These are phyloP conservation scores for Sternarchorhynchus goeldii DNA, from an alignment of 2,797 vertebrate genomes.

Conservation along the genomic window DNA sequence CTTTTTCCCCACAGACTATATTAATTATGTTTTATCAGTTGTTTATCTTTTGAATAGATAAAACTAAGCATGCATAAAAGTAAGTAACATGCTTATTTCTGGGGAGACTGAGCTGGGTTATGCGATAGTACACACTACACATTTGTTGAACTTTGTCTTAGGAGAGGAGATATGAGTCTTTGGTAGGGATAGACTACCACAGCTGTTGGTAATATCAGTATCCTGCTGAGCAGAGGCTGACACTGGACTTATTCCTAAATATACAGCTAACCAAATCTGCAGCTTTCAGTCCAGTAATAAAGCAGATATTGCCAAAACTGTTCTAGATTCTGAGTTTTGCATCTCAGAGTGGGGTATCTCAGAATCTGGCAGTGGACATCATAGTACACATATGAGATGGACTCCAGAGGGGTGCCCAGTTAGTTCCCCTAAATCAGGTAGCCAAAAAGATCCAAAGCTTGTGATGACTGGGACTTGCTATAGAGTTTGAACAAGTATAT, in stretches of 20 bases:
- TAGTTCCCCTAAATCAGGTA: not conserved
- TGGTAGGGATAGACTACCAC: slow-evolving; percentile 12
- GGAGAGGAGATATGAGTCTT: slow-evolving; percentile 6
- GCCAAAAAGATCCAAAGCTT: not conserved
- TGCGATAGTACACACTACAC: slow-evolving; percentile 5
- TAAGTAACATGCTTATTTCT: not conserved
- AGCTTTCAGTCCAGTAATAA: slow-evolving; percentile 13
- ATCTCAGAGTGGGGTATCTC: not conserved
- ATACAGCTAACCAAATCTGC: not conserved
- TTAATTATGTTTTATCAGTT: too few relatives aligned
- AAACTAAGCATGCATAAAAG: not conserved
- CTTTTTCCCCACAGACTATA: too few relatives aligned
- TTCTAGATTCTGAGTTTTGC: not conserved
- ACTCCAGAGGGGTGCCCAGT: not conserved
- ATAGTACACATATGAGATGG: too few relatives aligned
- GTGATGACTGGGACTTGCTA: not conserved
- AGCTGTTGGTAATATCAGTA: slow-evolving; percentile 43
- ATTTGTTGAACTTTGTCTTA: slow-evolving; percentile 8
- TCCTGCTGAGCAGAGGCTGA: not conserved
- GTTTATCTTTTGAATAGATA: too few relatives aligned
- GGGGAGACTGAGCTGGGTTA: not conserved
- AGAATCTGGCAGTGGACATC: not conserved
- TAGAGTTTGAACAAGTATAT: too few relatives aligned
- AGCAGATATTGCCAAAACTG: slow-evolving; percentile 23
- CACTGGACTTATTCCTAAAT: not conserved